These are phyloP conservation scores for Furcula furcula DNA, from an alignment of 2,888 invertebrate species.

Conservation along the genomic window DNA sequence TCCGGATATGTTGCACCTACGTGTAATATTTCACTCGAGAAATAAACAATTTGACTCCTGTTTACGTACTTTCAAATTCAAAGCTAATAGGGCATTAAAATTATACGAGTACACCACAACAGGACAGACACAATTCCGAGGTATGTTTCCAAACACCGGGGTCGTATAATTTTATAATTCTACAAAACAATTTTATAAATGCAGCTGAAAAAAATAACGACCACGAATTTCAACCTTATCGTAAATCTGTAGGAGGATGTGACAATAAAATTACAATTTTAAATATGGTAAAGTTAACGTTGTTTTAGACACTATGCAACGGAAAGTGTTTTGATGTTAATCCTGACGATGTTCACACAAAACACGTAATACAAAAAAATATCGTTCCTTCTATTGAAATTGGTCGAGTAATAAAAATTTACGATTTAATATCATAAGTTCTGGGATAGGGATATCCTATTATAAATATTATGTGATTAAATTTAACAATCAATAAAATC, in stretches of 20 bases:
- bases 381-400: conserved; percentile 35
- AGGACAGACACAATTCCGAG: conserved; percentile 52
- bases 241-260: neutral
- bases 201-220: conserved; percentile 7
- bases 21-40: conserved; percentile 45
- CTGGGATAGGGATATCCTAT: conserved; percentile 39
- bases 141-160: conserved; percentile 66
- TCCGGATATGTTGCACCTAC: conserved; percentile 35
- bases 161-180: conserved; percentile 69
- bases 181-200: conserved; percentile 37
- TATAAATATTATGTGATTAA: conserved; percentile 50
- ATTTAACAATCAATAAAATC: conserved; percentile 49
- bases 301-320: conserved; percentile 24
- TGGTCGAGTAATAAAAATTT: conserved; percentile 52
- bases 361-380: conserved; percentile 46
- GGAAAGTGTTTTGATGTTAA: conserved; percentile 46
- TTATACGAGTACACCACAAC: conserved; percentile 56
- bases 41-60: conserved; percentile 58
- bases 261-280: neutral
- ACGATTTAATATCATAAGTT: conserved; percentile 61
- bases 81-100: conserved; percentile 70
- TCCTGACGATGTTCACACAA: conserved; percentile 41
- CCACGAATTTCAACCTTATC: conserved; percentile 22
- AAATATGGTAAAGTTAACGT: conserved; percentile 17
- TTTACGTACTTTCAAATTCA: conserved; percentile 63